Evolutionary conservation across 2,113 vertebrate genomes (phyloP).

Genomic region (Rhadina sibilatrix): DNA sequence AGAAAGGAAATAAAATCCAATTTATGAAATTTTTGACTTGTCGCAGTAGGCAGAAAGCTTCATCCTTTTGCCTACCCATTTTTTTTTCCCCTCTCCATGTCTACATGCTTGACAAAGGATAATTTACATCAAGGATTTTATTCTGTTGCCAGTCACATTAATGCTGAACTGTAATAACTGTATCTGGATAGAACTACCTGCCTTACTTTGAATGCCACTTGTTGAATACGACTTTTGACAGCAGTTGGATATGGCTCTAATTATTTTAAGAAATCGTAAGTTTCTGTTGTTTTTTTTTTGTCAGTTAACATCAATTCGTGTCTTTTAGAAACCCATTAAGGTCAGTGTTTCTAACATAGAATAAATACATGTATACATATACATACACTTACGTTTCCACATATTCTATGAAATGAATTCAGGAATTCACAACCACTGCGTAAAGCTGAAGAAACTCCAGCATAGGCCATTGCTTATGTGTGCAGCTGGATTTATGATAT

Average conservation of each 20-base stretch:
- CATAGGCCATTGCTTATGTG: neutral
- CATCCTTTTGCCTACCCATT: neutral
- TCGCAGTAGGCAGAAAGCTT: neutral
- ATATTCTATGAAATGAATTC: neutral
- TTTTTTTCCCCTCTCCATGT: rapidly evolving
- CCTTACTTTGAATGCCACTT: neutral
- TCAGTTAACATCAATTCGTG: neutral
- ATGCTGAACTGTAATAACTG: neutral
- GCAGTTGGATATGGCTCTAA: neutral
- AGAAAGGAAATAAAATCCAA: neutral
- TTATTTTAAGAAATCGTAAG: neutral
- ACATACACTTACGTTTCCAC: neutral
- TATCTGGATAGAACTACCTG: neutral
- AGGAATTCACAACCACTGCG: neutral
- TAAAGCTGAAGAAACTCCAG: neutral
- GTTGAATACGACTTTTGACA: neutral
- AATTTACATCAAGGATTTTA: neutral
- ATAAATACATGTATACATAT: neutral
- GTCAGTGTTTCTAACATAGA: neutral
- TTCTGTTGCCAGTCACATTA: neutral
- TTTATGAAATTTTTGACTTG: neutral
- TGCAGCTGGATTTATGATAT: neutral
- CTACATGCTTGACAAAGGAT: neutral
- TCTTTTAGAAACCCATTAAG: neutral
- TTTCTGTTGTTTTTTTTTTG: neutral